Evolutionary conservation across 2,113 vertebrate genomes (phyloP), one percentile per base, ranked within the genome.

Genomic region (Podarcis raffonei): DNA sequence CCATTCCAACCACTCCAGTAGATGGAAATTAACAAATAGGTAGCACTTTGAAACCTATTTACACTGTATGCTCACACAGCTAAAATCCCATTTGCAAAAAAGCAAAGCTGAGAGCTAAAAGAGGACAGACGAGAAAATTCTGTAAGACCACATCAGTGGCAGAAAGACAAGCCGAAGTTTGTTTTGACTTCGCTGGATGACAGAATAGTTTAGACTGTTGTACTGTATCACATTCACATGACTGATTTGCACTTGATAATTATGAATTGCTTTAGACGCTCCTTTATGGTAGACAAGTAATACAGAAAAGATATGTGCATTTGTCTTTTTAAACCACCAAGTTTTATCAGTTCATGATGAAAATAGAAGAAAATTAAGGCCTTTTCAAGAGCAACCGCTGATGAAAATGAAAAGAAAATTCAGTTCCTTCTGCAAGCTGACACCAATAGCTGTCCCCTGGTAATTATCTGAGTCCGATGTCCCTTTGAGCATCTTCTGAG

Each of bases 21-120:
- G 6, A 22, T 65, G 65, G 65, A 42, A 79, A 9, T 78, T 77
- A 83, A 7, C 88, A 30, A 82, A 91, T 68, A 74, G 7, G 4
- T 25, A 86, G 2, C 5, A 62, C 39, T 89, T 90, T 86, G 75
- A 88, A 89, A 89, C 30, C 81, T 84, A 75, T 87, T 87, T 75
- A 80, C n/a, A 72, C 3, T 81, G 39, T n/a, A 80, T 69, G 62
- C 57, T 8, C 37, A 90, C 2, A 81, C 11, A 66, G 57, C 68
- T 89, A 89, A 85, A 66, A 85, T 82, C 59, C 69, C 30, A 37
- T 27, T 74, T 76, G 42, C 8, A 53, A 82, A 48, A 48, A 68
- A 37, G 16, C 57, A 53, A 81, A 48, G 23, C 65, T 27, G 32
- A 20, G 8, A 35, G 18, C n/a, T 20, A n/a, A 65, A 65, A 1